phyloP scores from a whole-genome alignment of 1,140 invertebrate species.

The Teleopsis dalmanni region DNA sequence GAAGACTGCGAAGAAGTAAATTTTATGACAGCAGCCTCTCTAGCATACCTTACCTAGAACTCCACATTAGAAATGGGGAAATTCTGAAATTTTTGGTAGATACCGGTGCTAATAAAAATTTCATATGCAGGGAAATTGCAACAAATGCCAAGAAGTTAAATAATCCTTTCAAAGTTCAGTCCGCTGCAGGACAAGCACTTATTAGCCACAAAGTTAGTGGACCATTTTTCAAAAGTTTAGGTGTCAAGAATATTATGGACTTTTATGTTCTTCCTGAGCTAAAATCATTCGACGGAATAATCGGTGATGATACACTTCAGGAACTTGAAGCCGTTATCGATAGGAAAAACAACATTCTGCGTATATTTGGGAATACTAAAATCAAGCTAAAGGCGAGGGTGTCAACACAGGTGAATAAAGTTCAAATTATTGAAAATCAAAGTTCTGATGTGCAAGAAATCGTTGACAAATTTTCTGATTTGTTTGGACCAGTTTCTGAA shows the following conservation, averaged over 20 bases:
- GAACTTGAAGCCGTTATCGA: constrained; percentile 5
- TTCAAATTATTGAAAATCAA: background rate
- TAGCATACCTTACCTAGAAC: background rate
- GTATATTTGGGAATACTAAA: background rate
- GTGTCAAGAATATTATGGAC: background rate
- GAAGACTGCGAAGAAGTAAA: background rate
- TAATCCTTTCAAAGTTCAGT: background rate
- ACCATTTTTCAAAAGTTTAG: background rate
- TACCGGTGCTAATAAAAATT: background rate
- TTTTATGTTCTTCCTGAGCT: background rate
- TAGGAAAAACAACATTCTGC: constrained; percentile 1
- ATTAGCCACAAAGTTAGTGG: background rate
- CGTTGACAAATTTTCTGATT: background rate
- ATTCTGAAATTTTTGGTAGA: background rate
- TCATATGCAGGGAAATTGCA: background rate
- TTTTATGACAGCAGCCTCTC: background rate
- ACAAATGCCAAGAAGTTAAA: background rate
- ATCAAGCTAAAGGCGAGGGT: constrained; percentile 4
- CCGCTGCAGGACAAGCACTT: background rate
- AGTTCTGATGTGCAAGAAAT: background rate
- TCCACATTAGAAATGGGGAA: background rate
- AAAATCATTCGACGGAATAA: constrained; percentile 7
- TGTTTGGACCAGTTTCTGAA: background rate
- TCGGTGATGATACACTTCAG: constrained; percentile 11
- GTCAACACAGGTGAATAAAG: background rate